Conservation (phyloP, 2,113 vertebrate genomes). For the Centropus unirufus region DNA sequence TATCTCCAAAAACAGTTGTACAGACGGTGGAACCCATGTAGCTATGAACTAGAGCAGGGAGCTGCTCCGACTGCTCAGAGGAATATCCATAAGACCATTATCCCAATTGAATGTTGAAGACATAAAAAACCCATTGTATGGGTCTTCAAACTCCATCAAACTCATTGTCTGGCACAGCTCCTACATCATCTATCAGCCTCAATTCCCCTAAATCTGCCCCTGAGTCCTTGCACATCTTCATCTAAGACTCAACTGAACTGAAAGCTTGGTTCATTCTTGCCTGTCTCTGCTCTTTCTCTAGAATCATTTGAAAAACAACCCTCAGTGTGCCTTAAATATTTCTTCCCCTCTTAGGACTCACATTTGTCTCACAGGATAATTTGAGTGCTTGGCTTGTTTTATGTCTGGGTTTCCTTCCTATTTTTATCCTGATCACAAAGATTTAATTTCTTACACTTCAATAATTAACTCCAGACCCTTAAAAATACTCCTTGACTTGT, state of each 20-base stretch:
- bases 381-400: background rate
- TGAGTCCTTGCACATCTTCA: background rate
- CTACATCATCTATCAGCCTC: background rate
- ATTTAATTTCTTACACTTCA: background rate
- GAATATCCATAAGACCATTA: background rate
- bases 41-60: background rate
- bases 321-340: background rate
- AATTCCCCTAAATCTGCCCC: background rate
- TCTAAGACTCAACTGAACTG: background rate
- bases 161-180: background rate
- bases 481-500: background rate
- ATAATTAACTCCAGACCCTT: conserved; percentile 29
- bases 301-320: background rate
- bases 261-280: background rate
- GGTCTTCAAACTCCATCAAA: background rate
- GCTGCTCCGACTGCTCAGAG: background rate
- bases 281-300: background rate
- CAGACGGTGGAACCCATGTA: background rate
- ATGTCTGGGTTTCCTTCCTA: background rate
- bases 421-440: conserved; percentile 19
- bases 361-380: background rate
- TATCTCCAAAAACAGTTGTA: background rate
- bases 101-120: background rate
- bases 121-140: background rate
- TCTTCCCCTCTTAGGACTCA: background rate